phyloP scores from a whole-genome alignment of 2,888 invertebrate genomes.

The Eupithecia subumbrata region DNA sequence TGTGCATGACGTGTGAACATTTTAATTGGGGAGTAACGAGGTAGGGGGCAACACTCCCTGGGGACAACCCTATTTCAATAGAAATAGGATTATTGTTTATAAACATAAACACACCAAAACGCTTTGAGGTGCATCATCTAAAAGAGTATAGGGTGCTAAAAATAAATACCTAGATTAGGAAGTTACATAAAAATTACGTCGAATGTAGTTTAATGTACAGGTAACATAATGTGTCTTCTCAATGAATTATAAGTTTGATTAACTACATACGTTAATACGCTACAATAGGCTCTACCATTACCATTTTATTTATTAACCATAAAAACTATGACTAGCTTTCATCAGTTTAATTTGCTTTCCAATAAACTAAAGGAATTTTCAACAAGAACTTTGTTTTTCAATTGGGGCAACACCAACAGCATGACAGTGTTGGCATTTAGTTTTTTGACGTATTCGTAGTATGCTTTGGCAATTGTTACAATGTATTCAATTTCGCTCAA shows the following conservation, averaged over 20 bases:
- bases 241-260: neutral
- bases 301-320: too few species aligned
- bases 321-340: neutral
- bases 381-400: too few species aligned
- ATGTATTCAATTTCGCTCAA: too few species aligned
- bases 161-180: neutral
- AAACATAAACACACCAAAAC: constrained; percentile 9
- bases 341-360: neutral
- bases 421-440: too few species aligned
- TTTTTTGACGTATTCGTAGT: too few species aligned
- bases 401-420: too few species aligned
- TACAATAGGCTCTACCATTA: neutral
- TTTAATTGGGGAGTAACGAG: constrained; percentile 71
- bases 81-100: constrained; percentile 23
- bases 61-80: constrained; percentile 63
- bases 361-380: neutral
- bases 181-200: neutral
- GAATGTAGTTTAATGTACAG: too few species aligned
- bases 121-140: neutral
- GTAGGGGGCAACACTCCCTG: constrained; percentile 36
- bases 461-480: too few species aligned
- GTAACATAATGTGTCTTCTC: neutral
- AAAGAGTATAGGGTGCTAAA: neutral
- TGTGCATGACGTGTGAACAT: constrained; percentile 78
- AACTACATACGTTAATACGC: neutral